Conservation (phyloP, 2,888 invertebrate species). For the Chesias legatella region DNA sequence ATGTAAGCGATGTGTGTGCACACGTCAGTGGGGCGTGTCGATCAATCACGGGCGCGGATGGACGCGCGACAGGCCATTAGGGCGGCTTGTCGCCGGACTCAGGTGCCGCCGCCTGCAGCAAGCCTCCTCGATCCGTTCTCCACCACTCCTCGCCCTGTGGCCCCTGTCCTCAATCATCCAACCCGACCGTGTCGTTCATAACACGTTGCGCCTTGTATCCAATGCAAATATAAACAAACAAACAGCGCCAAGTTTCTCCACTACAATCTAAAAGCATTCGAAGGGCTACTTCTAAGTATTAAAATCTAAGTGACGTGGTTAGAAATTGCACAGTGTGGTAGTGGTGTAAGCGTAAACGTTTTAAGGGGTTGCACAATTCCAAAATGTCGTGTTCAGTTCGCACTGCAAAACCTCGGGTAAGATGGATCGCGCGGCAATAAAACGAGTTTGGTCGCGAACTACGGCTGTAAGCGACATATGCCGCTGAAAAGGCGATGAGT, state of each 20-base stretch:
- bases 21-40: conserved; percentile 65
- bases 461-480: conserved; percentile 38
- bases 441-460: conserved; percentile 34
- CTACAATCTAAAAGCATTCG: too few species aligned
- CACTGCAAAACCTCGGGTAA: conserved; percentile 30
- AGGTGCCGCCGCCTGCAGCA: conserved; percentile 49
- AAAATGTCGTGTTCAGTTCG: conserved; percentile 13
- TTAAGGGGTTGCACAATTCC: conserved; percentile 10
- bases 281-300: too few species aligned
- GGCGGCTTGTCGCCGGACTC: conserved; percentile 52
- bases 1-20: conserved; percentile 63
- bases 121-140: conserved; percentile 28
- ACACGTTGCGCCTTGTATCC: conserved; percentile 24
- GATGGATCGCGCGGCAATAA: conserved; percentile 39
- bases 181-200: conserved; percentile 44
- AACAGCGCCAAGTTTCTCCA: too few species aligned
- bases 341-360: conserved; percentile 8
- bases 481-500: conserved; percentile 27
- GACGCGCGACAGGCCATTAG: conserved; percentile 76
- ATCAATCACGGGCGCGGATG: conserved; percentile 73
- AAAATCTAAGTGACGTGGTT: too few species aligned
- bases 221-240: neutral
- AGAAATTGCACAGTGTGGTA: neutral
- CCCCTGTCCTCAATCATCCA: conserved; percentile 51
- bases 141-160: conserved; percentile 35